phyloP scores from a whole-genome alignment of 2,797 vertebrate species.

The Manis pentadactyla region DNA sequence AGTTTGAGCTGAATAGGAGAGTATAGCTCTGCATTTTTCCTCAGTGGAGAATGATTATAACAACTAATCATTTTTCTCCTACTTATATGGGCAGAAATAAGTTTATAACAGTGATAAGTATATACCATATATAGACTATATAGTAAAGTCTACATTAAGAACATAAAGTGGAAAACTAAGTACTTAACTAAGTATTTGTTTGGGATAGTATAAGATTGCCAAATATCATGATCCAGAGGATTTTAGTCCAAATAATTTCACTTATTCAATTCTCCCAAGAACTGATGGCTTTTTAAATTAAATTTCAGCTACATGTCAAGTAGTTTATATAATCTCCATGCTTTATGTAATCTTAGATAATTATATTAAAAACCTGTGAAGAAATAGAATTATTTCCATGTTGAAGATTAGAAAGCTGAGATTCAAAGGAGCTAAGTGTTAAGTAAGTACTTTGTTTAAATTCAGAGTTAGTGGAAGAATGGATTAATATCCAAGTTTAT shows the following conservation, averaged over 20 bases:
- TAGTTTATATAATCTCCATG: background rate
- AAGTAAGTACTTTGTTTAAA: conserved; percentile 6
- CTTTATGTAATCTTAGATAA: background rate
- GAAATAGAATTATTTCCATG: conserved; percentile 5
- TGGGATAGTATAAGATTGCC: background rate
- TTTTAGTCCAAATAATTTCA: background rate
- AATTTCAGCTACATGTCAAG: background rate
- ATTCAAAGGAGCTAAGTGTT: background rate
- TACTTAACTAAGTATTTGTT: background rate
- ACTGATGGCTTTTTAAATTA: background rate
- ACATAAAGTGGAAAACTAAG: background rate
- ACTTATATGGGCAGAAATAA: background rate
- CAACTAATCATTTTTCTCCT: background rate
- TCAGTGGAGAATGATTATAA: background rate
- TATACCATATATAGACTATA: background rate
- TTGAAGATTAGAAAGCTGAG: background rate
- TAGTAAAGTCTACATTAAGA: background rate
- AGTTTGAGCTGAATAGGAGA: background rate
- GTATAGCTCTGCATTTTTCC: background rate
- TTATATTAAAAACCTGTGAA: background rate
- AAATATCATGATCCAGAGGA: background rate
- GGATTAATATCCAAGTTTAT: background rate
- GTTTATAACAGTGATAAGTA: background rate
- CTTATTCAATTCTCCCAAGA: conserved; percentile 12
- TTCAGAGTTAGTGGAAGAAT: background rate